Base-by-base conservation (phyloP, 2,113 vertebrate species). In the Datnioides undecimradiatus region DNA sequence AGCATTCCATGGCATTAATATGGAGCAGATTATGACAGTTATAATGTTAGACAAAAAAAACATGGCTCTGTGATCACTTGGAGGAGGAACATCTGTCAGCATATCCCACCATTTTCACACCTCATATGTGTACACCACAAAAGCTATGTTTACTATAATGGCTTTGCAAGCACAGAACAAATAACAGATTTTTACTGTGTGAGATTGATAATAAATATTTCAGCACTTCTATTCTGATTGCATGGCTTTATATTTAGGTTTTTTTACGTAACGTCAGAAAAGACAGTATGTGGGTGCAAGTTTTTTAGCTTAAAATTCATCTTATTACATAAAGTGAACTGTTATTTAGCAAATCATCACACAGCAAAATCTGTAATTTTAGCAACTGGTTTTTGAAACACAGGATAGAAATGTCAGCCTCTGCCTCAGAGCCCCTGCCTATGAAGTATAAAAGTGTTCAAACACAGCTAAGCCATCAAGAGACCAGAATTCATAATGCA, bases 1-100 rank as follows among this genome's bases (percentile, higher is more conserved):
- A 97, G 96, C 96, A 98, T 98, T 98, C 97, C 96, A 97, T 96
- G 96, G 94, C 92, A 93, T 96, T 91, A 95, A 96, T 95, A 95
- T 96, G 95, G 95, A 96, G 96, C 96, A 96, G 94, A 93, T 86
- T 94, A 96, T 96, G 96, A 93, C 88, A 82, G 86, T 93, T 90
- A 95, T 94, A 94, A 85, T 95, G 94, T 95, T 85, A 91, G 82
- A 95, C 92, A 83, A 74, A 95, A 93, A n/a, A 93, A 88, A 94
- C 92, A 95, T 93, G 92, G 93, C 92, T 88, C 92, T 85, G 94
- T 74, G 64, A 91, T 93, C 94, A 93, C 93, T 86, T 68, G 38
- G 59, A 93, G 79, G 82, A 82, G 93, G 93, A 93, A 96, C 92
- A 90, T 96, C 95, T 96, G 95, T 94, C 91, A 1, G 70, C 66